Conservation (phyloP, 2,888 invertebrate species). For the Mythimna pallens region DNA sequence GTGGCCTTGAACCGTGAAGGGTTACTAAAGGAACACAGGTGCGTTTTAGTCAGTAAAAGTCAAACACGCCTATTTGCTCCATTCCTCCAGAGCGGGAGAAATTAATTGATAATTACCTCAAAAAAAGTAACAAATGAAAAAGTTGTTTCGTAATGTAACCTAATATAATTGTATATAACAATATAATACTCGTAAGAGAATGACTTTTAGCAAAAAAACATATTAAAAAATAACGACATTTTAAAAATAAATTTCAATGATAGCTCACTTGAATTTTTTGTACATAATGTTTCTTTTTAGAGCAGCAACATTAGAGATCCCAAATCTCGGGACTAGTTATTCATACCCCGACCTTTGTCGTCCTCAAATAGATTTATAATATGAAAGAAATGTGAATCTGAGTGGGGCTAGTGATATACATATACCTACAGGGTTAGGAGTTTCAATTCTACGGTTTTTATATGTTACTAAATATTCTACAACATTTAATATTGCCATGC, state of each 20-base stretch:
- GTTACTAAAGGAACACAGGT: too few species aligned
- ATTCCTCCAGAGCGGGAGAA: too few species aligned
- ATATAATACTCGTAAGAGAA: too few species aligned
- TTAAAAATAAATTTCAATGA: not conserved
- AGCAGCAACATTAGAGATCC: constrained; percentile 11
- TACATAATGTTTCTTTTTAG: constrained; percentile 33
- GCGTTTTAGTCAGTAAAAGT: too few species aligned
- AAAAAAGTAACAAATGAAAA: too few species aligned
- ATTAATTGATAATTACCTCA: too few species aligned
- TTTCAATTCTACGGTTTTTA: constrained; percentile 20
- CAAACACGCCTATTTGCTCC: too few species aligned
- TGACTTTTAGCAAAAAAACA: too few species aligned
- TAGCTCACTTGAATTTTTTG: constrained; percentile 8
- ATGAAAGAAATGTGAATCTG: constrained; percentile 52
- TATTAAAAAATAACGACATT: not conserved
- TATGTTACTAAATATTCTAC: not conserved
- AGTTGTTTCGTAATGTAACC: too few species aligned
- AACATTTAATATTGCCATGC: too few species aligned
- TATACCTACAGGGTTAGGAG: not conserved
- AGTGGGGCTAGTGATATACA: constrained; percentile 2
- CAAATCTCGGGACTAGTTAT: constrained; percentile 57
- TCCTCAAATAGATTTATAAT: constrained; percentile 58
- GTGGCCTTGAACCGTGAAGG: too few species aligned
- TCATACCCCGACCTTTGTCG: constrained; percentile 53
- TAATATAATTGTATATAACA: too few species aligned